These are phyloP conservation scores for Ceratina japonica DNA, from an alignment of 1,140 invertebrate species.

Conservation along the genomic window DNA sequence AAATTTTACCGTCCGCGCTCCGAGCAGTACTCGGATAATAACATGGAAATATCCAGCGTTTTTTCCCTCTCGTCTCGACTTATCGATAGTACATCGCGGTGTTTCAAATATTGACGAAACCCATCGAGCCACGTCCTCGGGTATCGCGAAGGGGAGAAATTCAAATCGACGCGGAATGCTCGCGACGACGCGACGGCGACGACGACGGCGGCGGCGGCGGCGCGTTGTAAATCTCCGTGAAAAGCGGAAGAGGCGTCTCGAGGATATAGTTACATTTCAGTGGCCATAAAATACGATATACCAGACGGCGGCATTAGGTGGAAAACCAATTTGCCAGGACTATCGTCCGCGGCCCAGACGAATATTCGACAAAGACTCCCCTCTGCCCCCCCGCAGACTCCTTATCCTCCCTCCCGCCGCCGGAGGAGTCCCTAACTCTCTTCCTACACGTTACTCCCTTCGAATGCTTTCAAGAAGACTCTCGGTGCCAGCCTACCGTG, in stretches of 20 bases:
- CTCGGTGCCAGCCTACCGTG: conserved; percentile 54
- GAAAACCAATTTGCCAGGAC: conserved; percentile 37
- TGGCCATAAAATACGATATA: conserved; percentile 23
- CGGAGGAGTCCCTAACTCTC: conserved; percentile 9
- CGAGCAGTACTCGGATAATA: not conserved
- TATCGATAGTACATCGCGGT: not conserved
- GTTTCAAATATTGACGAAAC: conserved; percentile 4
- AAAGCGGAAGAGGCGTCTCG: not conserved
- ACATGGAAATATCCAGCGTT: not conserved
- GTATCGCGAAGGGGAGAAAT: not conserved
- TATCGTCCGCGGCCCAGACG: conserved; percentile 24
- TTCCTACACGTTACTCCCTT: not conserved
- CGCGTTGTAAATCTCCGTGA: not conserved
- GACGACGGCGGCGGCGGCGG: no score
- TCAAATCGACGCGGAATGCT: conserved; percentile 17
- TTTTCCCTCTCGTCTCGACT: not conserved
- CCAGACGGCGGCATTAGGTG: conserved; percentile 9
- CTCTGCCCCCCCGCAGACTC: conserved; percentile 14
- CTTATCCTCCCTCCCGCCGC: no score
- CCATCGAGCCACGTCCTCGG: not conserved
- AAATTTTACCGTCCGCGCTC: not conserved
- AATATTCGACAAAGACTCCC: conserved; percentile 40
- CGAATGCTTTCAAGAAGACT: conserved; percentile 61
- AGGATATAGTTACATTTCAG: conserved; percentile 14
- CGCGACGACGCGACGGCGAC: no score